These are phyloP conservation scores for Drosophila falleni DNA, from an alignment of 2,888 invertebrate genomes.

Conservation along the genomic window DNA sequence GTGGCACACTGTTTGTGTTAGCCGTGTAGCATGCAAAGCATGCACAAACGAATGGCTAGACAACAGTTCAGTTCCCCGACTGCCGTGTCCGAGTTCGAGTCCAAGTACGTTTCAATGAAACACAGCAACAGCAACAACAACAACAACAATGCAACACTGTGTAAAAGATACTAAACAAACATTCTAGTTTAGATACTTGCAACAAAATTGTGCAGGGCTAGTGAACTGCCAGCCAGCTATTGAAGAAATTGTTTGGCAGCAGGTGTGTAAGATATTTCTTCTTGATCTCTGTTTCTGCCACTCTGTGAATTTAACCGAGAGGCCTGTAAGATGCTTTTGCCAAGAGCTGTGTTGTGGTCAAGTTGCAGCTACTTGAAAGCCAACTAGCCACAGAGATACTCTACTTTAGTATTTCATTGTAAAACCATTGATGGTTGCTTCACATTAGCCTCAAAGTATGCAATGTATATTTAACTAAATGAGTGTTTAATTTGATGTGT, in stretches of 20 bases:
- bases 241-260: constrained; percentile 35
- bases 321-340: constrained; percentile 54
- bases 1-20: constrained; percentile 29
- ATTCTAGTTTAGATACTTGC: constrained; percentile 68
- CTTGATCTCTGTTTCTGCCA: neutral
- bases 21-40: constrained; percentile 51
- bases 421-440: constrained; percentile 36
- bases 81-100: constrained; percentile 34
- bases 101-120: constrained; percentile 36
- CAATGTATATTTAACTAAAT: constrained; percentile 14
- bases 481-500: constrained; percentile 21
- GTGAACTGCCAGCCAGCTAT: constrained; percentile 50
- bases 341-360: constrained; percentile 45
- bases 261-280: constrained; percentile 33
- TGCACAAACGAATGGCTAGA: constrained; percentile 60
- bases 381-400: constrained; percentile 49
- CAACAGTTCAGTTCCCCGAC: constrained; percentile 41
- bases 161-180: constrained; percentile 67
- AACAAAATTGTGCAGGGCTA: constrained; percentile 54
- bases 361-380: constrained; percentile 54
- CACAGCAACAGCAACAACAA: constrained; percentile 21
- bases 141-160: constrained; percentile 24
- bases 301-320: constrained; percentile 36
- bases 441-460: constrained; percentile 26
- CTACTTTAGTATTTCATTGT: constrained; percentile 35